Evolutionary conservation across 2,113 vertebrate genomes (phyloP), one percentile per base, ranked within the genome.

Genomic region (Pelvicachromis taeniatus): DNA sequence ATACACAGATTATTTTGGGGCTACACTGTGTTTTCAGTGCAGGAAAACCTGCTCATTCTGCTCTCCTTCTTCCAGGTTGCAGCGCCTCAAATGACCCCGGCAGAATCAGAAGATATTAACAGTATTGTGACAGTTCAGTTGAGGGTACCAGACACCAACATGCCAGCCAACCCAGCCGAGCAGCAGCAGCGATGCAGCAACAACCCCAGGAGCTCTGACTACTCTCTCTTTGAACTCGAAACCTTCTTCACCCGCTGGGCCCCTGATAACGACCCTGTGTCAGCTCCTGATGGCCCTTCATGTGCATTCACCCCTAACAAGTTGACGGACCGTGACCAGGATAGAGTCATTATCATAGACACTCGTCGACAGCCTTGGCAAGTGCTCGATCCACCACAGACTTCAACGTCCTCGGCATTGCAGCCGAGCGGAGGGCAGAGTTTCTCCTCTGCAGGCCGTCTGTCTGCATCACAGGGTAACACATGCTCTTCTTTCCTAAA

Each of bases 201-300:
- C 48, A 50, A 13, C 42, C 31, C 81, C 2, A 45, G 78, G 2
- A 65, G 70, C 40, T 85, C 87, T 0, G 92, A 95, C 4, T 94
- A 85, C 84, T 90, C 91, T 11, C 65, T 94, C 85, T 94, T 92
- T 80, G 95, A 95, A 5, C 85, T 94, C 21, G 93, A 95, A 82
- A 91, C 88, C 1, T 91, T 94, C 75, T 93, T 95, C 70, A 92
- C 90, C 9, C 89, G 84, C 33, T 95, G 95, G 95, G 88, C 89
- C 50, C 85, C 94, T 2, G 91, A 93, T 4, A 70, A 10, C 11
- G 85, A 87, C 35, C 35, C 83, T 1, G 19, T 9, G 3, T 3
- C 78, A 4, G 19, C 83, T 33, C 40, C 80, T 1, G 29, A 59
- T 12, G 85, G 91, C 16, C 83, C 91, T 4, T 90, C 91, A 1